Conservation (phyloP, 1,140 invertebrate species). For the Megalopta genalis region DNA sequence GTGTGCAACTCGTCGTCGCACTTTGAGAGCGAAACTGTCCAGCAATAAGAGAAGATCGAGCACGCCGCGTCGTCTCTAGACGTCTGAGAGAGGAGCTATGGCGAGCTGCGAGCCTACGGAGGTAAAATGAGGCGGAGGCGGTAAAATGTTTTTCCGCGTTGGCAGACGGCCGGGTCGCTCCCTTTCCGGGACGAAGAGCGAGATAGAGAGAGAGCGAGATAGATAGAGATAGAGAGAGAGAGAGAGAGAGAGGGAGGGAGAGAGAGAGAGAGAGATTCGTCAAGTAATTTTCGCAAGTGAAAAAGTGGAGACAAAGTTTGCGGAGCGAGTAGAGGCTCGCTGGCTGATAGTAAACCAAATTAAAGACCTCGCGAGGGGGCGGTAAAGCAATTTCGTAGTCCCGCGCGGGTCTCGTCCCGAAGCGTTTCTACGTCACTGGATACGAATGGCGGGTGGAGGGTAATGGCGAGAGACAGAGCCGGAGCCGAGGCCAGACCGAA, state of each 20-base stretch:
- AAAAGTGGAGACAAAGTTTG: conserved; percentile 55
- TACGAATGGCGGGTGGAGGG: conserved; percentile 43
- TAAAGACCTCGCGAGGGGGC: conserved; percentile 58
- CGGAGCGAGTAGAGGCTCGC: background rate
- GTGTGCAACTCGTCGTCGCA: background rate
- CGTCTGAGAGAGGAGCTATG: too few relatives aligned
- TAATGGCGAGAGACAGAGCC: conserved; percentile 42
- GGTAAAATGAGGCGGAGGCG: too few relatives aligned
- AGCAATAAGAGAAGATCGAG: too few relatives aligned
- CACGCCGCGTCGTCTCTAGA: too few relatives aligned
- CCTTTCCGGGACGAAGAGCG: background rate
- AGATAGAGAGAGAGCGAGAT: background rate
- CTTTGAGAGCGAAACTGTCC: too few relatives aligned
- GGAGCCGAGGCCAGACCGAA: background rate
- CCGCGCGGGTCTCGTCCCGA: conserved; percentile 34
- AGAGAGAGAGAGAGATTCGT: background rate
- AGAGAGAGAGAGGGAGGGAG: too few relatives aligned
- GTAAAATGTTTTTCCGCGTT: conserved; percentile 18
- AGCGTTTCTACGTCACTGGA: conserved; percentile 55
- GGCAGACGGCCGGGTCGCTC: too few relatives aligned
- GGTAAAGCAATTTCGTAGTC: conserved; percentile 64
- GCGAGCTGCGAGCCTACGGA: background rate
- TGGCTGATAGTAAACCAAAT: conserved; percentile 58
- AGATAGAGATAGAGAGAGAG: too few relatives aligned
- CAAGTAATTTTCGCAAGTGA: conserved; percentile 35